A percentile compares a stretch with the other conserved stretches of the same genome.
These are phyloP conservation scores for Nycticryphes semicollaris DNA, from an alignment of 2,113 vertebrate genomes.

Conservation along the genomic window DNA sequence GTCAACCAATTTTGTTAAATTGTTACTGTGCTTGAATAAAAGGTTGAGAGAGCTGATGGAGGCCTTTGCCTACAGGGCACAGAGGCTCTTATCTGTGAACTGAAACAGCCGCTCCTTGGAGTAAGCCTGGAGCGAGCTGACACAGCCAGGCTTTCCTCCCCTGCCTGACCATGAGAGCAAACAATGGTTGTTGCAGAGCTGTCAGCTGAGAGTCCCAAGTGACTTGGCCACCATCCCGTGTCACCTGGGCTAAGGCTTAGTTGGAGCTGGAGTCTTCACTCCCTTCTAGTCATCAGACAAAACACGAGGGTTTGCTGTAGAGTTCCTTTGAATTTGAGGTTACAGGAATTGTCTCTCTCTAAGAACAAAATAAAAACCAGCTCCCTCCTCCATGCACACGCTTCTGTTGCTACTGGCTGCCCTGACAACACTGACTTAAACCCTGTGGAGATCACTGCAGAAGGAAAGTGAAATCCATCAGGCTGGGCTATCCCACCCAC, in stretches of 20 bases:
- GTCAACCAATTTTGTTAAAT: not conserved
- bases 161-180: not conserved
- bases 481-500: not conserved
- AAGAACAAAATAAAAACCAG: not conserved
- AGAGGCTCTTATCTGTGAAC: not conserved
- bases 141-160: slow-evolving; percentile 12
- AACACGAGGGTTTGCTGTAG: not conserved
- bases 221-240: not conserved
- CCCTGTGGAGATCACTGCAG: not conserved
- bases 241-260: not conserved
- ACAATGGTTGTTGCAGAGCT: not conserved
- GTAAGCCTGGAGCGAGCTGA: not conserved
- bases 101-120: not conserved
- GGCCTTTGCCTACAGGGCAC: not conserved
- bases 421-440: not conserved
- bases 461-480: not conserved
- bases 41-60: not conserved
- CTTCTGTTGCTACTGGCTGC: not conserved
- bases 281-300: not conserved
- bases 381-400: accelerated
- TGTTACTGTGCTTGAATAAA: not conserved
- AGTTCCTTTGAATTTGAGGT: not conserved
- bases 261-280: not conserved
- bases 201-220: not conserved
- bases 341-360: not conserved